These are phyloP conservation scores for Drosophila glabriapex DNA, from an alignment of 2,888 invertebrate species.

Conservation along the genomic window DNA sequence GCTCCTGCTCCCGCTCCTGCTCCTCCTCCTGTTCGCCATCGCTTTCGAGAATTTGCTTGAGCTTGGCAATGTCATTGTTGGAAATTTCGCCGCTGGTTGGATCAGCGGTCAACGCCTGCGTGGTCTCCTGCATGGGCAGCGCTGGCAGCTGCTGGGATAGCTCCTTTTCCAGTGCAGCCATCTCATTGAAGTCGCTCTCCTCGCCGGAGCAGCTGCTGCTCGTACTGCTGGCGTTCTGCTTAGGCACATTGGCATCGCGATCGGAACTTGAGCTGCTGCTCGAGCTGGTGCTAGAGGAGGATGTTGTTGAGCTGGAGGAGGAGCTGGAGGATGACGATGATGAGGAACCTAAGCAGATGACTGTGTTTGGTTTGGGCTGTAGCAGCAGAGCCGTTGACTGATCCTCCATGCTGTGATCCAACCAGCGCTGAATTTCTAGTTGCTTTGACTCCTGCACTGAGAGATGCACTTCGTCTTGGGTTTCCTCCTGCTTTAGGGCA, in stretches of 20 bases:
- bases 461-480: background rate
- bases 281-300: constrained; percentile 46
- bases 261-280: constrained; percentile 27
- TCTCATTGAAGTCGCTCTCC: constrained; percentile 77
- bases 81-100: constrained; percentile 12
- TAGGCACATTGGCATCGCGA: background rate
- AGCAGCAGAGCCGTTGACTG: background rate
- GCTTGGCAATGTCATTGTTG: constrained; percentile 77
- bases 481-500: background rate
- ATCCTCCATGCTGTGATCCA: constrained; percentile 41
- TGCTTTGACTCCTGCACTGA: constrained; percentile 37
- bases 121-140: constrained; percentile 4
- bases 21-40: constrained; percentile 58
- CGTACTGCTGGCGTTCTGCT: constrained; percentile 20
- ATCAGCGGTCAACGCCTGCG: background rate
- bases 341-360: constrained; percentile 15
- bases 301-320: constrained; percentile 32
- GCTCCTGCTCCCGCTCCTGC: background rate
- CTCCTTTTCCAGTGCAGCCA: constrained; percentile 80
- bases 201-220: constrained; percentile 54
- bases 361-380: background rate
- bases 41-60: constrained; percentile 81
- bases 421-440: constrained; percentile 63
- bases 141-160: constrained; percentile 61
- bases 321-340: constrained; percentile 27